These are phyloP conservation scores for Pardosa pseudoannulata DNA, from an alignment of 2,888 invertebrate genomes.

Conservation along the genomic window DNA sequence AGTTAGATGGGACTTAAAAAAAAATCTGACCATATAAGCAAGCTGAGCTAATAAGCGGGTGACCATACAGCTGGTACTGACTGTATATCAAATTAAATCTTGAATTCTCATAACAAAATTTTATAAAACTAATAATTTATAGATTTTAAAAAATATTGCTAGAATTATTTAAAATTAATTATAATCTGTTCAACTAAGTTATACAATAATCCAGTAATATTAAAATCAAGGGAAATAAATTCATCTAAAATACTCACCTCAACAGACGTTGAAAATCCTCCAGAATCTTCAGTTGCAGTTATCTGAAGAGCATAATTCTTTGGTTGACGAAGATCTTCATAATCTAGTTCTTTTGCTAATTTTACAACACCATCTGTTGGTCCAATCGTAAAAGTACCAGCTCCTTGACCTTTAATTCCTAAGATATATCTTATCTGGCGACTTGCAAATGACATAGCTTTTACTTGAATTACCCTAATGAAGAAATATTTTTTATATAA, in stretches of 20 bases:
- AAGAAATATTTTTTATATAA: slow-evolving; percentile 74
- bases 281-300: slow-evolving; percentile 97
- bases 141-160: too few species aligned
- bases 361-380: slow-evolving; percentile 96
- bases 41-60: too few species aligned
- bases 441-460: slow-evolving; percentile 97
- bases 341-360: slow-evolving; percentile 95
- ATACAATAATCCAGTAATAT: too few species aligned
- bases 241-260: slow-evolving; percentile 82
- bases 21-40: too few species aligned
- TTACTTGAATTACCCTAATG: slow-evolving; percentile 93
- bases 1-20: too few species aligned
- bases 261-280: slow-evolving; percentile 95
- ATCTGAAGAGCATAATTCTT: slow-evolving; percentile 93
- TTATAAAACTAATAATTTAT: too few species aligned
- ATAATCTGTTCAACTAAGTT: too few species aligned
- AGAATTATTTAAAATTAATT: too few species aligned
- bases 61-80: too few species aligned
- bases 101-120: too few species aligned
- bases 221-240: slow-evolving; percentile 13
- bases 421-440: slow-evolving; percentile 96
- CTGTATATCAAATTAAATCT: too few species aligned
- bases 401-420: slow-evolving; percentile 95
- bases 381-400: slow-evolving; percentile 95
- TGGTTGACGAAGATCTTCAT: slow-evolving; percentile 95